These are phyloP conservation scores for Halcyon chelicuti DNA, from an alignment of 2,797 vertebrate species.

Conservation along the genomic window DNA sequence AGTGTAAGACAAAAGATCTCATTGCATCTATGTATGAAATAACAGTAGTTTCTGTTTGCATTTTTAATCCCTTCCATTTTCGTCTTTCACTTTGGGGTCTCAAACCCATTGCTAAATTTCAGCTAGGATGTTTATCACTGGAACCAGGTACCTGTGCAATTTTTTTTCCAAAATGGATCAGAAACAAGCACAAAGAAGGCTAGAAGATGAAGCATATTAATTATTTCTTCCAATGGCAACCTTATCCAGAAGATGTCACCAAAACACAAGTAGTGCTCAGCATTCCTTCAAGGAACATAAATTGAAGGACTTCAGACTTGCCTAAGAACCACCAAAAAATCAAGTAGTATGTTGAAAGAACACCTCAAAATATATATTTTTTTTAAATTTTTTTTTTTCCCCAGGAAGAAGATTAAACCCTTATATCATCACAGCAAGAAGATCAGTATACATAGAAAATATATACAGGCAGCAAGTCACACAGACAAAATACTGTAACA, in stretches of 20 bases:
- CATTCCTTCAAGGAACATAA: not conserved
- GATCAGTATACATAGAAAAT: not conserved
- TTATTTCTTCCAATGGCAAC: not conserved
- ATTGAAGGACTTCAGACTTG: not conserved
- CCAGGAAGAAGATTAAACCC: not conserved
- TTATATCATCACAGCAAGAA: not conserved
- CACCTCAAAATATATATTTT: not conserved
- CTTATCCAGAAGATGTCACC: conserved; percentile 74
- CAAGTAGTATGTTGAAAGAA: not conserved
- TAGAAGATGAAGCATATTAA: not conserved
- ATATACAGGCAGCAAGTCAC: not conserved
- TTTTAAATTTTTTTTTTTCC: not conserved
- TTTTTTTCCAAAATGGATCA: not conserved
- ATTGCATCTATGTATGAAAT: not conserved
- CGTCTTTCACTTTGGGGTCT: not conserved
- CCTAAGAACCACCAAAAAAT: not conserved
- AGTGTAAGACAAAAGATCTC: not conserved
- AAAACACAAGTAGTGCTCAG: conserved; percentile 42
- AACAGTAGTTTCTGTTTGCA: not conserved
- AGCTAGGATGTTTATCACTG: not conserved
- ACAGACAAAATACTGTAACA: not conserved
- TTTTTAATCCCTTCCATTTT: not conserved
- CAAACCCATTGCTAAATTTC: not conserved
- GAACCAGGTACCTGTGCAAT: not conserved
- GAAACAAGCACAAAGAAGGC: not conserved